Base-by-base conservation (phyloP, 1,140 invertebrate genomes). In the Euura saliciscinereae region DNA sequence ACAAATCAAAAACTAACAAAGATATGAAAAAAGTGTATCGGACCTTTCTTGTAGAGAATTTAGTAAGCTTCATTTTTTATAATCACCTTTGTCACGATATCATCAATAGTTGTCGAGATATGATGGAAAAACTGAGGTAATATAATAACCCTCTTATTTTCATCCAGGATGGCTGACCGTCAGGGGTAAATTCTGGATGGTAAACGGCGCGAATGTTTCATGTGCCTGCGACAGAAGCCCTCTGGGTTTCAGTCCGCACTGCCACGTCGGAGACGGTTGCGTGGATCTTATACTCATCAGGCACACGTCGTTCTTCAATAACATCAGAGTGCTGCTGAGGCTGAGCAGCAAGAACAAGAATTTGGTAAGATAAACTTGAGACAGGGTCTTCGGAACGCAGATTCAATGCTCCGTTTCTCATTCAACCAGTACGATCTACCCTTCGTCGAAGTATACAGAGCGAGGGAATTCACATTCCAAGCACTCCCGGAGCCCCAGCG, bases 201-300 rank as follows among this genome's bases (percentile, higher is more conserved):
- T 96, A 3, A 95, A 93, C 78, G 91, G 92, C 44, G 93, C 93
- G 2, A 94, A 94, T 77, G 90, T 95, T n/a, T 92, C 92, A n/a
- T 96, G 95, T 83, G 90, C 92, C 0, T 96, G 94, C 82, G 86
- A 87, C 7, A 90, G 92, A 70, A 92, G 91, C 79, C 94, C 94
- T 2, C 90, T 92, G 78, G 95, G 95, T 72, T 91, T 95, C 75
- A 93, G 93, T 70, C 93, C 94, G 0, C 91, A 91, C 73, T 92
- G 93, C 86, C 95, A 97, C 83, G 86, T 96, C 6, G 94, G 94
- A 1, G 94, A 96, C 84, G 95, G 95, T 13, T 94, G 91, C 81
- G 87, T 94, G 66, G 94, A 97, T 83, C 85, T 97, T 70, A 92
- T 96, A 75, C 77, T 97, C 43, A 91, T 96, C 42, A 90, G 89